Percentiles rank a stretch among this genome's conserved stretches.
phyloP scores from a whole-genome alignment of 2,797 vertebrate species.

The Chelonia mydas region DNA sequence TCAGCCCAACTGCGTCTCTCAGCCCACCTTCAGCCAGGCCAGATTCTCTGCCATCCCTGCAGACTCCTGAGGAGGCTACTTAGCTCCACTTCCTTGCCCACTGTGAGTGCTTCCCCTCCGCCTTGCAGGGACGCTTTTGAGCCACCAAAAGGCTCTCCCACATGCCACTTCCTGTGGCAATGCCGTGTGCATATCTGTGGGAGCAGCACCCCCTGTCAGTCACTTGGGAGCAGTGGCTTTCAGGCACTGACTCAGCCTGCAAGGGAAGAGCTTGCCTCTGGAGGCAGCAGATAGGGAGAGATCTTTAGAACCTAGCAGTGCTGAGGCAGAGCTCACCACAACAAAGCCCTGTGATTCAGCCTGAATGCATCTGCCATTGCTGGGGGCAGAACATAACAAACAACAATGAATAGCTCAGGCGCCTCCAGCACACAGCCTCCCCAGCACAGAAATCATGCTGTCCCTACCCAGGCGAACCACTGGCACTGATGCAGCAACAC shows the following conservation, averaged over 20 bases:
- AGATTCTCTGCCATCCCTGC: neutral
- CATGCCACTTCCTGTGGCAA: neutral
- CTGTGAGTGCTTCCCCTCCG: neutral
- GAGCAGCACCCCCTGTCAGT: neutral
- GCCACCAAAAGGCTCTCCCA: neutral
- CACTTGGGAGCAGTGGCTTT: fast-evolving
- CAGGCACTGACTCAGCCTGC: neutral
- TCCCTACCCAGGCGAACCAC: fast-evolving
- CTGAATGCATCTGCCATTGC: neutral
- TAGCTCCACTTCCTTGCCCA: neutral
- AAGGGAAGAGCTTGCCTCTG: neutral
- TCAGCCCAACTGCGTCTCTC: fast-evolving
- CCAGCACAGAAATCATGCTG: neutral
- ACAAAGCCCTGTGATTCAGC: constrained; percentile 18
- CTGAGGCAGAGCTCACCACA: neutral
- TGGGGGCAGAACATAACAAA: fast-evolving
- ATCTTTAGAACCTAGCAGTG: neutral
- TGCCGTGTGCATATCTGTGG: neutral
- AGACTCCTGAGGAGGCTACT: fast-evolving
- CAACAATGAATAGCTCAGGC: neutral
- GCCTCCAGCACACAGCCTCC: fast-evolving
- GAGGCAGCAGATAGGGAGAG: neutral
- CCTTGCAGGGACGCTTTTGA: neutral
- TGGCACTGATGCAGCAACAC: fast-evolving
- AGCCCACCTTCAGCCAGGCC: neutral